Conservation (phyloP, 2,888 invertebrate genomes). For the Sinodicranocentrus sp. region DNA sequence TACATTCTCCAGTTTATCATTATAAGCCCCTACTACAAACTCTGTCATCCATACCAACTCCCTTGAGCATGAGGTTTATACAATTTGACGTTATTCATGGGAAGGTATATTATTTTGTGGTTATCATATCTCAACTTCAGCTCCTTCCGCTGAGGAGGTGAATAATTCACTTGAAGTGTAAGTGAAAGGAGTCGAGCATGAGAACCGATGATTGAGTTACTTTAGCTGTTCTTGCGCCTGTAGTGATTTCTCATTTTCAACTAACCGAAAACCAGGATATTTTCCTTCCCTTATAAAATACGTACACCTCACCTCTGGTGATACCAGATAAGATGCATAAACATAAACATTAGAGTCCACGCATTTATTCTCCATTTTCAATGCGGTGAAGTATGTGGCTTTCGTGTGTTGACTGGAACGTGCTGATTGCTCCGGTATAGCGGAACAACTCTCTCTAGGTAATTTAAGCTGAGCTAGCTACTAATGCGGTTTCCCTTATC, state of each 20-base stretch:
- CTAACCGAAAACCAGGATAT: slow-evolving; percentile 3
- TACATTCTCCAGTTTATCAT: too few species aligned
- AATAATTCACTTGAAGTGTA: slow-evolving; percentile 9
- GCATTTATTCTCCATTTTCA: slow-evolving; percentile 21
- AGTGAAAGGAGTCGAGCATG: neutral
- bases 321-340: slow-evolving; percentile 21
- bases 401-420: neutral
- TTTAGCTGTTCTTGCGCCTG: slow-evolving; percentile 14
- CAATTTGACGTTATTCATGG: too few species aligned
- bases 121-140: too few species aligned
- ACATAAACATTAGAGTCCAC: slow-evolving; percentile 5
- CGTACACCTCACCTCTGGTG: neutral
- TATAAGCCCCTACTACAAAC: too few species aligned
- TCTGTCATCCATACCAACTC: too few species aligned
- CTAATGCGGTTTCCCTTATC: slow-evolving; percentile 10
- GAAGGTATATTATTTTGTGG: too few species aligned
- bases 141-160: neutral
- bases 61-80: too few species aligned
- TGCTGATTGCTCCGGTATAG: neutral
- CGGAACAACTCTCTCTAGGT: too few species aligned
- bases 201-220: slow-evolving; percentile 24
- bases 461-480: neutral
- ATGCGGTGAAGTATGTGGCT: neutral
- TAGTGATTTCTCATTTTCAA: slow-evolving; percentile 23
- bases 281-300: neutral